Evolutionary conservation across 2,797 vertebrate genomes (phyloP), one percentile per base, ranked within the genome.

Genomic region (Tiaroga cobitis): DNA sequence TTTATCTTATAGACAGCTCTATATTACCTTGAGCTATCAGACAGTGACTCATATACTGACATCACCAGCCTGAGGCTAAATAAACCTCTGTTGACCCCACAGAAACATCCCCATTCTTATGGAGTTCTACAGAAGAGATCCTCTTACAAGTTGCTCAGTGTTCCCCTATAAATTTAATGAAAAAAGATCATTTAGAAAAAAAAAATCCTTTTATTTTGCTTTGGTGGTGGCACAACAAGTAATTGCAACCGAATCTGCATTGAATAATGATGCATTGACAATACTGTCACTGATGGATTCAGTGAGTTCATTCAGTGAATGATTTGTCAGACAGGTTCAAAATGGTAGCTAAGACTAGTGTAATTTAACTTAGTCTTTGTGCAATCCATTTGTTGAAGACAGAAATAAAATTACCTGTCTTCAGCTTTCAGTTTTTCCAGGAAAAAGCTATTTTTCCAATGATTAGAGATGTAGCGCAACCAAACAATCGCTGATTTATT

Each of bases 21-120:
- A 41, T 39, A 78, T 61, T 76, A 29, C 39, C 63, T 69, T 69
- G 3, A 63, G 61, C 26, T 75, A n/a, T 72, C 87, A 90, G 86
- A 88, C 87, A 68, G 16, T 88, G 86, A 90, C 81, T 90, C 87
- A 88, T 37, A 70, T 54, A 37, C 46, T 82, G 61, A 63, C 67
- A 74, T 61, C 81, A 79, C 11, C 61, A 70, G 37, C 77, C 54
- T 70, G 9, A 80, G 51, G 81, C 70, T 69, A 59, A 74, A 11
- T 79, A 67, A 4, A 24, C 24, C 73, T 67, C 24, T 18, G 43
- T 51, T 3, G 43, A 73, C 73, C 43, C 24, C 11, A 67, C 16
- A 56, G 11, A 65, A 54, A 67, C 9, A 76, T 24, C 46, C 1
- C 37, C 15, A 11, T 41, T 56, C n/a, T 46, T 32, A 13, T 77